These are phyloP conservation scores for Chrysochloris asiatica DNA, from an alignment of 2,113 vertebrate species.

Conservation along the genomic window DNA sequence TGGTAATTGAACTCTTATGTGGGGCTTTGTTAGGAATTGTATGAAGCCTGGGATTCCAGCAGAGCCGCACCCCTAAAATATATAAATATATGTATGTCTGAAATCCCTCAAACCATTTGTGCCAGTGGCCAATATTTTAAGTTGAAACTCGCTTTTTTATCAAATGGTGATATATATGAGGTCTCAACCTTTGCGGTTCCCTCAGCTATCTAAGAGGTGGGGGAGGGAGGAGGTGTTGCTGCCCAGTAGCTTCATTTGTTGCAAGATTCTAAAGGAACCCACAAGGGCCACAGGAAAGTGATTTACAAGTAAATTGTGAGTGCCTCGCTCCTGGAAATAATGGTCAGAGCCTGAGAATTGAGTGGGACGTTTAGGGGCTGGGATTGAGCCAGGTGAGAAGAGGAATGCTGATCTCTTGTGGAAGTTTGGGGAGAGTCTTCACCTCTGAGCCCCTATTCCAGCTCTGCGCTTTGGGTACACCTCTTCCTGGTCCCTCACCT, in stretches of 20 bases:
- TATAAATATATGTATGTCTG: not conserved
- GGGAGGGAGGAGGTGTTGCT: not conserved
- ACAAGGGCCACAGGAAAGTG: constrained; percentile 38
- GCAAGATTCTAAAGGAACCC: not conserved
- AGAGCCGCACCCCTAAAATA: constrained; percentile 3
- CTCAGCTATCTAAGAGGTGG: not conserved
- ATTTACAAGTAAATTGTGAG: constrained; percentile 46
- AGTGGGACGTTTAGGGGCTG: not conserved
- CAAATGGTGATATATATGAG: not conserved
- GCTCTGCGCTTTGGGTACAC: not conserved
- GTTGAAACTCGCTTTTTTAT: not conserved
- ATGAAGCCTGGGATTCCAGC: constrained; percentile 51
- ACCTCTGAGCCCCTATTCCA: not conserved
- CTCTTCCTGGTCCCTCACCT: not conserved
- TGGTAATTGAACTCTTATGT: constrained; percentile 78
- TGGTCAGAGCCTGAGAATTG: not conserved
- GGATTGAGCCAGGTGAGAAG: too few relatives aligned
- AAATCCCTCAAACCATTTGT: constrained; percentile 19
- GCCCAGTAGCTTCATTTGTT: constrained; percentile 33
- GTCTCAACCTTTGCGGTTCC: not conserved
- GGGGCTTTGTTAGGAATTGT: constrained; percentile 62
- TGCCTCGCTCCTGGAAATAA: not conserved
- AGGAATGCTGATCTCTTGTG: not conserved
- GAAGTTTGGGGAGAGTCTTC: not conserved
- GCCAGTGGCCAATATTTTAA: not conserved